Conservation (phyloP, 2,113 vertebrate species). For the Ciconia boyciana region DNA sequence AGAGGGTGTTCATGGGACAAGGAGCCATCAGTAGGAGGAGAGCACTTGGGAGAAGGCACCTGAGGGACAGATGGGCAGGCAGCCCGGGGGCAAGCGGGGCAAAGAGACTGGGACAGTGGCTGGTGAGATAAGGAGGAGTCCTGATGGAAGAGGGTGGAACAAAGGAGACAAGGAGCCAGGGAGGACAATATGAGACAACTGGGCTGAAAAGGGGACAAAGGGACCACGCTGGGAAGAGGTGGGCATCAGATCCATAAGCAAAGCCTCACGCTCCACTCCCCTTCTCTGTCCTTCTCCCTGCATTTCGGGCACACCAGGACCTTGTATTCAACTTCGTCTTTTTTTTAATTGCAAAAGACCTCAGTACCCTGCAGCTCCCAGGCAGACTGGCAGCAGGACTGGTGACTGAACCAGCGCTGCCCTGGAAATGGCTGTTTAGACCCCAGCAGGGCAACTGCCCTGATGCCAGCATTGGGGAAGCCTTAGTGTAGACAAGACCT, state of each 20-base stretch:
- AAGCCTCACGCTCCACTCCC: neutral
- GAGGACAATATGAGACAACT: neutral
- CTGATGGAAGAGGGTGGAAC: neutral
- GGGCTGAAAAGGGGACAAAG: neutral
- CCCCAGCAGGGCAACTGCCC: neutral
- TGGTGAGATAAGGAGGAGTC: neutral
- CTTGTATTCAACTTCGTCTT: neutral
- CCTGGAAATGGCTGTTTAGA: neutral
- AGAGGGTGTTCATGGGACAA: neutral
- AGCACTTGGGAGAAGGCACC: neutral
- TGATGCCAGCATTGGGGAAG: neutral
- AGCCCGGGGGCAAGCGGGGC: neutral
- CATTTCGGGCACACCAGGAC: neutral
- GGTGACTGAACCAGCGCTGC: neutral
- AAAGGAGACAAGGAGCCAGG: neutral
- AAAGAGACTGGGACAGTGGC: neutral
- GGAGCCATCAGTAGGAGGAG: neutral
- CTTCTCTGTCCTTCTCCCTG: neutral
- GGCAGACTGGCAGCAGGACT: neutral
- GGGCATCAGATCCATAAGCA: neutral
- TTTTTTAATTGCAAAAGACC: neutral
- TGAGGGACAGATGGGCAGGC: neutral
- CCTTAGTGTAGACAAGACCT: neutral
- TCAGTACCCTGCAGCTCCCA: neutral
- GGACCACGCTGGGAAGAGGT: neutral